Base-by-base conservation (phyloP, 2,888 invertebrate species). In the Nomada fucata region DNA sequence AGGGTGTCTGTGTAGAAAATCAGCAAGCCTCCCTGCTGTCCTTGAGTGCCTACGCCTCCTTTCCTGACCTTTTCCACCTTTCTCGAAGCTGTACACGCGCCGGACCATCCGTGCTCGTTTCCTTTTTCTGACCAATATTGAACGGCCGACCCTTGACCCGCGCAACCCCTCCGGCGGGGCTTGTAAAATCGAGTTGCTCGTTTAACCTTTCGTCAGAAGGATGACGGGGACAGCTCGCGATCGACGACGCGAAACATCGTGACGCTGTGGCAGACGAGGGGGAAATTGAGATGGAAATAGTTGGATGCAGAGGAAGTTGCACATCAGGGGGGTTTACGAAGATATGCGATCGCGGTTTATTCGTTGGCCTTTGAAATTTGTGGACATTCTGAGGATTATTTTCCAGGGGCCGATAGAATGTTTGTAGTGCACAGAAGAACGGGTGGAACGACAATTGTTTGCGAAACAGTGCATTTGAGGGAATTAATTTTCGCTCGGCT, bases 1-100 rank as follows among this genome's bases (percentile, higher is more conserved):
- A 78, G 80, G 78, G 82, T 83, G 80, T 87, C 88, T 88, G 73
- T 80, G 71, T 75, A 80, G 76, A 82, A 82, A 78, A 83, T 76
- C 83, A 79, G 78, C 73, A 70, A 65, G 64, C 55, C 26, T 18
- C 23, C 42, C 23, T 5, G n/a, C n/a, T 68, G 70, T 75, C 79
- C 80, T 63, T 55, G 15, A 61, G 29, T 50, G 55, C 67, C 55
- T 36, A 50, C 64, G 23, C 63, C 44, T 44, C 75, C 63, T 79
- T 64, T 78, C 84, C 82, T 87, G 79, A 82, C 87, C 86, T 86
- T 64, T 47, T 72, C 80, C 65, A 76, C 79, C 76, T 69, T 42
- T 29, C 44, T 36, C 23, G 42, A 23, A 26, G 63, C 59, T 23
- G 42, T 13, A 10, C 42, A 13, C 44, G 20, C 36, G 20, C 23